These are phyloP conservation scores for Paracentrotus lividus DNA, from an alignment of 53 echinoderm and acorn worm genomes.

Conservation along the genomic window DNA sequence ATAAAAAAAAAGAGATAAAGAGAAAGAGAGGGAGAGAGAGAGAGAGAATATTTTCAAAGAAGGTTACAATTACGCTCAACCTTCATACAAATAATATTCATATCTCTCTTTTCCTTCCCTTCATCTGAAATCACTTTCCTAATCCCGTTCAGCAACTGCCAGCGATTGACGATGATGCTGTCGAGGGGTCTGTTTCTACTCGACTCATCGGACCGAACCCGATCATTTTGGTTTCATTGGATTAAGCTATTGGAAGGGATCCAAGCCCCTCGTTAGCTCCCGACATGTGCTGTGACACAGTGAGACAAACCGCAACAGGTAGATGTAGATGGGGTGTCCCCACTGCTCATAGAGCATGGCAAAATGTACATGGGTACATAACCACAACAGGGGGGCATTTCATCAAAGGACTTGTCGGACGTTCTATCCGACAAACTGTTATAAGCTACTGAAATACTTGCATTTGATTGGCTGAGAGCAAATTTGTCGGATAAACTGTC, in stretches of 20 bases:
- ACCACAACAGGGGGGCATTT: too few species aligned
- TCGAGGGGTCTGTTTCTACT: conserved; percentile 1
- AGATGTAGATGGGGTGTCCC: background rate
- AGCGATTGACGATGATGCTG: conserved; percentile 3
- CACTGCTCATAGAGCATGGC: background rate
- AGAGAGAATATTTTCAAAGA: too few species aligned
- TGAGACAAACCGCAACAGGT: conserved; percentile 21
- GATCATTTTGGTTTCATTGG: conserved; percentile 27
- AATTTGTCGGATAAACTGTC: too few species aligned
- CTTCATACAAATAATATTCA: background rate
- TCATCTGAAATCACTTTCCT: background rate
- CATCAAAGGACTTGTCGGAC: too few species aligned
- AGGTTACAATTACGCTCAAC: too few species aligned
- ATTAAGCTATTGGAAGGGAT: conserved; percentile 33
- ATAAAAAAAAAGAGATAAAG: too few species aligned
- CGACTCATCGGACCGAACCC: background rate
- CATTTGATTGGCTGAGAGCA: too few species aligned
- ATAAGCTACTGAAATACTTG: too few species aligned
- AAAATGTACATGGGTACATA: background rate
- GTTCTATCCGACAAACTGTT: too few species aligned
- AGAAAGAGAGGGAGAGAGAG: too few species aligned
- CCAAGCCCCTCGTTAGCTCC: conserved; percentile 40
- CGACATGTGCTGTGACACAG: conserved; percentile 7
- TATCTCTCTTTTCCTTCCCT: background rate
- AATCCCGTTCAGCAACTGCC: conserved; percentile 11